Base-by-base conservation (phyloP, 2,113 vertebrate genomes). In the Tyrannus savana region DNA sequence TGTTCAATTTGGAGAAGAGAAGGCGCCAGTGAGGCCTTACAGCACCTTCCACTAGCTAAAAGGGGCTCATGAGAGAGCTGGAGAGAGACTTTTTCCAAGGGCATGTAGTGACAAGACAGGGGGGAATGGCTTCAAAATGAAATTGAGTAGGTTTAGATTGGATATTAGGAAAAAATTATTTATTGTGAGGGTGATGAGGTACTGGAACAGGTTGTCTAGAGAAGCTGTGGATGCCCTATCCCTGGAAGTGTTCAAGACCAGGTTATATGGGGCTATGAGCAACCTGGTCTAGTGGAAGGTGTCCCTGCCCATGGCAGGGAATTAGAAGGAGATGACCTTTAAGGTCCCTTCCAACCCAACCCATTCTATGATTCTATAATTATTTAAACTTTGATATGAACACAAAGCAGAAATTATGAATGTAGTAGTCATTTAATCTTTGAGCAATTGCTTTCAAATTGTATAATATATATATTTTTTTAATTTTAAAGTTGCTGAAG, bases 401-500 rank as follows among this genome's bases (percentile, higher is more conserved):
- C 0, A 5, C 2, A 31, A 72, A 53, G 3, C 37, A 69, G 74
- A 75, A 66, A 44, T 16, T 24, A 78, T 35, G 6, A 47, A 8
- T 30, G 10, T 14, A 24, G 9, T 72, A 30, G 77, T 68, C 64
- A 73, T 76, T 92, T 90, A 5, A 53, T 49, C 22, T 74, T 80
- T 62, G 39, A 87, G 71, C 19, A 31, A 6, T 67, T 62, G 19
- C 6, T 88, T 87, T 56, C 16, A 49, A 72, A 69, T 3, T 42
- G 9, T 52, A 11, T 90, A 77, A 96, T 24, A 35, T 19, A 13
- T 8, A 5, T 91, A 9, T 86, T 9, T 82, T 77, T 91, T 39
- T 22, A 89, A 89, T 92, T 94, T 95, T 75, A 27, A 60, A 97
- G 97, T 95, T 92, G 33, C 35, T 67, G 95, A 94, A 69, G 68